These are phyloP conservation scores for Enteromius anoplus DNA, from an alignment of 2,797 vertebrate genomes.

Conservation along the genomic window DNA sequence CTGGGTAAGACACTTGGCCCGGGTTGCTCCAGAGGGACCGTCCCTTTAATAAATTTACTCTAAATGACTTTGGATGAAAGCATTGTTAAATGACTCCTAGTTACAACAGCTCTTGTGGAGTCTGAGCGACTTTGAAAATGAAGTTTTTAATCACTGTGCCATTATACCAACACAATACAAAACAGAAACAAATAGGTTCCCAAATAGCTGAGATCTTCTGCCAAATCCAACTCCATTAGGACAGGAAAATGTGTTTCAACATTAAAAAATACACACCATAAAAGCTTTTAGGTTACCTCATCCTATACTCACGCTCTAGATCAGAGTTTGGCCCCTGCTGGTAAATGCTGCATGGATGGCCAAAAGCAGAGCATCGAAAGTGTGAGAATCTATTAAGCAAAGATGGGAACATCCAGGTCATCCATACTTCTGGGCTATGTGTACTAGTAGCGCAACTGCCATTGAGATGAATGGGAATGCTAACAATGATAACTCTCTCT, in stretches of 20 bases:
- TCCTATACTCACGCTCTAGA: neutral
- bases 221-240: neutral
- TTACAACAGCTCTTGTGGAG: neutral
- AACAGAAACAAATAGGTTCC: neutral
- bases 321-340: neutral
- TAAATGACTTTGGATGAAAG: slow-evolving; percentile 7
- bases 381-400: neutral
- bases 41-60: slow-evolving; percentile 1
- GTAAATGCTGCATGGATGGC: neutral
- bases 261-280: neutral
- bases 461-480: slow-evolving; percentile 1
- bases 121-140: neutral
- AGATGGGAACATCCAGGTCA: slow-evolving; percentile 14
- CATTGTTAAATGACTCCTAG: neutral
- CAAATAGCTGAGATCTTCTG: neutral
- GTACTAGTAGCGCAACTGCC: neutral
- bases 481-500: neutral
- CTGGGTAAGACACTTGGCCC: neutral
- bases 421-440: neutral
- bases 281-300: neutral
- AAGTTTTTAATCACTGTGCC: neutral
- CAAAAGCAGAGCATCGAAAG: neutral
- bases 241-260: neutral
- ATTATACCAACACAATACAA: neutral
- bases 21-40: neutral